Conservation (phyloP, 2,888 invertebrate species). For the Micropterix aruncella region DNA sequence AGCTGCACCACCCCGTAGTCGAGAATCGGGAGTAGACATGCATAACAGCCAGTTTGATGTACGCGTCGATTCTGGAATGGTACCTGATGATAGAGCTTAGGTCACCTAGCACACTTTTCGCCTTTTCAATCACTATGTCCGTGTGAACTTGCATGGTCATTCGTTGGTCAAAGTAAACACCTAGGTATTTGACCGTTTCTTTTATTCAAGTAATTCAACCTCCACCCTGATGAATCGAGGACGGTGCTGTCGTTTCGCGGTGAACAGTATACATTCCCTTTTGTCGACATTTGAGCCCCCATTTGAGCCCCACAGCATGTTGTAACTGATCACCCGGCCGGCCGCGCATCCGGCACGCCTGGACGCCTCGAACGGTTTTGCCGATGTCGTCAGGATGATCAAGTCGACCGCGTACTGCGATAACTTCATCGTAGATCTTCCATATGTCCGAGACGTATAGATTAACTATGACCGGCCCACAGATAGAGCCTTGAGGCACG, state of each 20-base stretch:
- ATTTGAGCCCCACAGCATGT: background rate
- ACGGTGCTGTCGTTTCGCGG: too few relatives aligned
- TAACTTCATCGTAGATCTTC: too few relatives aligned
- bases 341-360: background rate
- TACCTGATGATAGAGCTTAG: background rate
- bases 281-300: background rate
- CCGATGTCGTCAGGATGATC: too few relatives aligned
- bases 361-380: background rate
- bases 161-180: conserved; percentile 1
- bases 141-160: too few relatives aligned
- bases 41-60: too few relatives aligned
- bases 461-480: background rate
- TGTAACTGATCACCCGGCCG: background rate
- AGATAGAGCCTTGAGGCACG: background rate
- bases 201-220: background rate
- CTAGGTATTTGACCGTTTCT: background rate
- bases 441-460: too few relatives aligned
- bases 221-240: too few relatives aligned
- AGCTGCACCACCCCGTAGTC: too few relatives aligned
- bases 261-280: background rate
- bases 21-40: too few relatives aligned
- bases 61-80: too few relatives aligned
- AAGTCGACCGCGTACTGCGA: too few relatives aligned
- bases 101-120: background rate
- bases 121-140: too few relatives aligned